Base-by-base conservation (phyloP, 2,888 invertebrate genomes). In the Caenorhabditis japonica region DNA sequence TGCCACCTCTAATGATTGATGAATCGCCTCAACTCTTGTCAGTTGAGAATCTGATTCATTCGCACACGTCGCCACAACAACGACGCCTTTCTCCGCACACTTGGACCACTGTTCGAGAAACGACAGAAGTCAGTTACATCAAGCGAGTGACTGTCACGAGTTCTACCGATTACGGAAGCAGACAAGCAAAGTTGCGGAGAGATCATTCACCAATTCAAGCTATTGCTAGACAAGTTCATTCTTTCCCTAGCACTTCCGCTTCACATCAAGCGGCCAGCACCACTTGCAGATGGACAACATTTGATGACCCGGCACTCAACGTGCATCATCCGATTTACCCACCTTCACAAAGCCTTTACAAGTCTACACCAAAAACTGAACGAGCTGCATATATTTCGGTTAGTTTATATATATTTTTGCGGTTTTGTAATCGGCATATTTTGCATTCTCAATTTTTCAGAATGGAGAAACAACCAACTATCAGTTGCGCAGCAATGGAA, bases 81-180 rank as follows among this genome's bases (percentile, higher is more conserved):
- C 75, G 79, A 25, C 79, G 82, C 19, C 73, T 79, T 3, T 77
- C 77, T 7, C 79, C 79, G 12, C 79, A 79, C 62, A 66, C 74
- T 4, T 85, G 85, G 85, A 85, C 85, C 1, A 83, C 83, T 8
- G 72, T 85, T 21, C 79, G 82, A 8, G 85, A 85, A 43, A 81
- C 81, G 3, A 81, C 84, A 2, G 82, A 81, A 44, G 75, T 85
- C 49, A 81, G 82, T 30, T 85, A 84, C 72, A 77, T 84, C 38
- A 81, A 83, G 49, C 61, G 78, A 13, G 72, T 81, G 15, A 74
- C 77, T 19, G 70, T 77, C 10, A 64, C 62, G 0, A 62, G 69
- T 33, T 55, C 64, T 12, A 49, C 68, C 8, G 56, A 66, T 21
- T 55, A 49, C 39, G 56, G 51, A 43, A 43, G 41, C 19, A 36